These are phyloP conservation scores for Hemicordylus capensis DNA, from an alignment of 2,113 vertebrate genomes.

Conservation along the genomic window DNA sequence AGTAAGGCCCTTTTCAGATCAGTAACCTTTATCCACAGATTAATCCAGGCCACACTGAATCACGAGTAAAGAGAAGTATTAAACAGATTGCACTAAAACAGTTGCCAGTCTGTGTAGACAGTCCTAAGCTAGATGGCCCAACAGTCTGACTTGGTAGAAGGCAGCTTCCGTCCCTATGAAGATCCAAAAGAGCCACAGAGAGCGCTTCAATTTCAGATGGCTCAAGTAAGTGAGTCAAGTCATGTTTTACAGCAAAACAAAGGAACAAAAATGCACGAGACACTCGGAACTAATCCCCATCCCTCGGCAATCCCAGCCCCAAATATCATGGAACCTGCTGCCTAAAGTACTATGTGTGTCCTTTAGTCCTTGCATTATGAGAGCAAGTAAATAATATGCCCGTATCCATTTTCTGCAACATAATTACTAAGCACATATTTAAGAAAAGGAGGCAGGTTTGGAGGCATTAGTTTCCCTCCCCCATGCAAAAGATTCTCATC, in stretches of 20 bases:
- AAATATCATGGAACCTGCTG: not conserved
- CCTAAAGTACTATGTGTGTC: not conserved
- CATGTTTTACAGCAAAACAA: not conserved
- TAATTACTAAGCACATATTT: conserved; percentile 44
- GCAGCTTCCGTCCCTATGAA: no score
- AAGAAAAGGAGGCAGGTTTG: conserved; percentile 40
- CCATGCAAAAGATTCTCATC: conserved; percentile 61
- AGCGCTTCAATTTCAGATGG: no score
- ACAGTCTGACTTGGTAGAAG: no score
- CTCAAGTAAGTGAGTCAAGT: not conserved
- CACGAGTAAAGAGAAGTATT: not conserved
- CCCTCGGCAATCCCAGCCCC: no score
- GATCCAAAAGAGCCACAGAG: no score
- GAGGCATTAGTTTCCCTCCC: conserved; percentile 39
- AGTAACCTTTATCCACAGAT: not conserved
- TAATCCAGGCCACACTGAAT: not conserved
- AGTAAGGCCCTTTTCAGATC: not conserved
- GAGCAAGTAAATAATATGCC: not conserved
- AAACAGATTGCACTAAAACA: not conserved
- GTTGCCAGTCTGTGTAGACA: no score
- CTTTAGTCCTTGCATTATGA: not conserved
- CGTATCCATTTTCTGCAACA: not conserved
- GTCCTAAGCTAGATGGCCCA: no score
- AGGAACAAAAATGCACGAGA: not conserved
- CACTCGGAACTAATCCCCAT: not conserved